Percentiles rank a stretch among this genome's conserved stretches.
phyloP scores from a whole-genome alignment of 2,113 vertebrate species.

The Chloroceryle aenea region DNA sequence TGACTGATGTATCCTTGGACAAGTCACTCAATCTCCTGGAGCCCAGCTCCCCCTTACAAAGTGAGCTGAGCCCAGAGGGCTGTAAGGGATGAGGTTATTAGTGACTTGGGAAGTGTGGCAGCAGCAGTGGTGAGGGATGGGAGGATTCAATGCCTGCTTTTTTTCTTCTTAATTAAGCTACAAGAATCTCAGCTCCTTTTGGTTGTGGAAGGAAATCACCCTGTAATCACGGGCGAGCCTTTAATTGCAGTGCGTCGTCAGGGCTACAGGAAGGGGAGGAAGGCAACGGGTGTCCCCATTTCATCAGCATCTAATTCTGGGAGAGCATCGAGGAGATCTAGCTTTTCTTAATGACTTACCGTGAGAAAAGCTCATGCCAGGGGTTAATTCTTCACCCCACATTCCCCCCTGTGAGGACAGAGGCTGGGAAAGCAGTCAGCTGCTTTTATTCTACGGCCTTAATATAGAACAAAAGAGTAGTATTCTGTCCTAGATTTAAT shows the following conservation, averaged over 20 bases:
- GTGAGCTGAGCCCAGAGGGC: neutral
- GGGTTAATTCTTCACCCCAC: neutral
- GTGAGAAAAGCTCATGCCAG: neutral
- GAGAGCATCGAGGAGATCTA: neutral
- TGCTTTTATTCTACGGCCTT: neutral
- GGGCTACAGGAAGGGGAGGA: neutral
- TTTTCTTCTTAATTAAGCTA: neutral
- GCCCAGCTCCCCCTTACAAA: neutral
- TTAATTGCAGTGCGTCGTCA: fast-evolving
- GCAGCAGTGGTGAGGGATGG: neutral
- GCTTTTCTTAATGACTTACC: neutral
- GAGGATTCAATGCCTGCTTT: neutral
- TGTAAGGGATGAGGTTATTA: neutral
- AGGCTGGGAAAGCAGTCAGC: slow-evolving; percentile 10
- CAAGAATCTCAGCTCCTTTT: neutral
- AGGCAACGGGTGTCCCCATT: neutral
- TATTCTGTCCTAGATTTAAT: slow-evolving; percentile 27
- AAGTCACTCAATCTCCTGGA: neutral
- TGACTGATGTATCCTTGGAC: neutral
- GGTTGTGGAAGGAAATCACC: neutral
- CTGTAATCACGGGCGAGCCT: neutral
- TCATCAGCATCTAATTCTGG: neutral
- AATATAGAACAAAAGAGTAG: slow-evolving; percentile 18
- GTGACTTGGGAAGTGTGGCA: neutral
- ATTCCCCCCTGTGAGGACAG: neutral